Conservation (phyloP, 2,113 vertebrate species). For the Myrmecophaga tridactyla region DNA sequence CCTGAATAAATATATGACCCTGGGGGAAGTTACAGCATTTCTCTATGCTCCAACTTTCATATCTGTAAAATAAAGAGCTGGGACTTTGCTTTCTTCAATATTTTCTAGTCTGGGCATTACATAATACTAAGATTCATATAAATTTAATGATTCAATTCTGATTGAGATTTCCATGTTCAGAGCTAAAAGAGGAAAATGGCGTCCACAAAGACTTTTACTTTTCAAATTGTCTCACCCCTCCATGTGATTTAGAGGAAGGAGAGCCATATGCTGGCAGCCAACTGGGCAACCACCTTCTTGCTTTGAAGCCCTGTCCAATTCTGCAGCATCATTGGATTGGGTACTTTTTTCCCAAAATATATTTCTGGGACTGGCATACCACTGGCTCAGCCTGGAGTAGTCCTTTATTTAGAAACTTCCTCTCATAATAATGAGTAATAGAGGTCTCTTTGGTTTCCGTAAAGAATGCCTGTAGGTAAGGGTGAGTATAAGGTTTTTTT, state of each 20-base stretch:
- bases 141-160: background rate
- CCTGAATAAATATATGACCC: background rate
- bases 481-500: background rate
- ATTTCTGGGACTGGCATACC: background rate
- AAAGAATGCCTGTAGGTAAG: conserved; percentile 13
- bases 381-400: background rate
- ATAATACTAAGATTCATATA: background rate
- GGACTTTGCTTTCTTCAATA: background rate
- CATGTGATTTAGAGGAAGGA: background rate
- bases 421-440: background rate
- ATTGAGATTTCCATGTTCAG: background rate
- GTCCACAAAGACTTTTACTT: background rate
- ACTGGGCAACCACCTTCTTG: background rate
- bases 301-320: background rate
- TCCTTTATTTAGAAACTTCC: background rate
- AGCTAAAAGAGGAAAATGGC: background rate
- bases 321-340: background rate
- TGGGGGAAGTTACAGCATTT: background rate
- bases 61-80: background rate
- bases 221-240: background rate
- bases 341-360: background rate
- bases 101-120: background rate
- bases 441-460: conserved; percentile 21
- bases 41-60: background rate
- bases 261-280: background rate